A percentile compares a stretch with the other conserved stretches of the same genome.
phyloP scores from a whole-genome alignment of 2,113 vertebrate species.

The Typhlomys cinereus region DNA sequence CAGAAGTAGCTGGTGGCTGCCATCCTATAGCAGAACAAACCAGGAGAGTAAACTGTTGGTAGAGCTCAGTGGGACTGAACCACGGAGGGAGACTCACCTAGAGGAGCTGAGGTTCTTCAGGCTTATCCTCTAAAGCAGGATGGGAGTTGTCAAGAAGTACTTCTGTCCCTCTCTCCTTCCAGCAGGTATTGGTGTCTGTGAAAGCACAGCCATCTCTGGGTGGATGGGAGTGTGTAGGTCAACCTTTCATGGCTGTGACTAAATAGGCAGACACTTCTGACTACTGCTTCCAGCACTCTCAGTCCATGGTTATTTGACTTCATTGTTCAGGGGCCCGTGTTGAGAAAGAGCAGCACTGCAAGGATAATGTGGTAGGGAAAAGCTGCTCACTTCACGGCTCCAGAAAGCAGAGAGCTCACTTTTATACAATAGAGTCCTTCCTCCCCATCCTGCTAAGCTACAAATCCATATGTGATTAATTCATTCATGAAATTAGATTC shows the following conservation, averaged over 20 bases:
- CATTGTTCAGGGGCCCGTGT: background rate
- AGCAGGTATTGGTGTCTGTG: background rate
- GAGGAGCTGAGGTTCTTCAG: background rate
- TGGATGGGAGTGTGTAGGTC: background rate
- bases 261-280: background rate
- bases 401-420: background rate
- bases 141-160: background rate
- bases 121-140: background rate
- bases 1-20: background rate
- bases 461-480: background rate
- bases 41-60: too few relatives aligned
- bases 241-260: background rate
- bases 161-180: background rate
- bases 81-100: fast-evolving
- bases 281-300: background rate
- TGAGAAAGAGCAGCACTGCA: background rate
- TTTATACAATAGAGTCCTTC: background rate
- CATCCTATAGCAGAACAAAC: background rate
- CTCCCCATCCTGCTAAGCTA: background rate
- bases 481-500: background rate
- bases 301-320: background rate
- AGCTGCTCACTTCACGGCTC: background rate
- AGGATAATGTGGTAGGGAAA: fast-evolving
- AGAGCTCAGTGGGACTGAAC: background rate
- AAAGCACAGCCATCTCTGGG: background rate